These are phyloP conservation scores for Trematocara macrostoma DNA, from an alignment of 2,113 vertebrate genomes.

Conservation along the genomic window DNA sequence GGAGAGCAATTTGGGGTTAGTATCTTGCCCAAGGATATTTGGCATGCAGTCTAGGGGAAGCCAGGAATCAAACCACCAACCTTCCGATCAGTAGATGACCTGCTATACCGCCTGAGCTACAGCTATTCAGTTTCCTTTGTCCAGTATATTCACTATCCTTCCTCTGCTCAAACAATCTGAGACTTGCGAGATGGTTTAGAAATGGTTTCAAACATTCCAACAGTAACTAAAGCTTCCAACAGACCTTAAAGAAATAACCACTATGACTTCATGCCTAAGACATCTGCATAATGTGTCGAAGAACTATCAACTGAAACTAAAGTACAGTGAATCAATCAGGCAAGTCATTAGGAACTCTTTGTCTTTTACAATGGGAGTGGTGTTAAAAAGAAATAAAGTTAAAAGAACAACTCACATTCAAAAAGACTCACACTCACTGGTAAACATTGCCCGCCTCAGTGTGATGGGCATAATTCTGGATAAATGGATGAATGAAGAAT, in stretches of 20 bases:
- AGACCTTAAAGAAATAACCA: background rate
- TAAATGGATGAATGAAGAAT: background rate
- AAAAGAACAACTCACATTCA: background rate
- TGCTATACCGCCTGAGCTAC: background rate
- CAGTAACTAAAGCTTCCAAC: background rate
- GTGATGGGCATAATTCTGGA: background rate
- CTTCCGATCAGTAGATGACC: background rate
- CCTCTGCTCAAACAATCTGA: background rate
- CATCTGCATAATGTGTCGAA: background rate
- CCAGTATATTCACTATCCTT: background rate
- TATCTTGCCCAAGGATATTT: background rate
- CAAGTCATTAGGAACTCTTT: background rate
- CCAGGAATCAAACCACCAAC: background rate
- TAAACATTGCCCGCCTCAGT: background rate
- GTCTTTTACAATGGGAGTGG: background rate
- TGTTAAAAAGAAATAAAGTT: background rate
- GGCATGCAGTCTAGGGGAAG: background rate
- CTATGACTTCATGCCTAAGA: background rate
- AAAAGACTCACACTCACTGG: background rate
- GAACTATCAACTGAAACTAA: background rate
- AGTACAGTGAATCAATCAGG: background rate
- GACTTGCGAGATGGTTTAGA: background rate
- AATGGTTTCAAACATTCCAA: background rate
- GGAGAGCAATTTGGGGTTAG: background rate
- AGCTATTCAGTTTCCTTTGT: background rate